Evolutionary conservation across 2,888 invertebrate species (phyloP).

Genomic region (Reticulitermes lucifugus): DNA sequence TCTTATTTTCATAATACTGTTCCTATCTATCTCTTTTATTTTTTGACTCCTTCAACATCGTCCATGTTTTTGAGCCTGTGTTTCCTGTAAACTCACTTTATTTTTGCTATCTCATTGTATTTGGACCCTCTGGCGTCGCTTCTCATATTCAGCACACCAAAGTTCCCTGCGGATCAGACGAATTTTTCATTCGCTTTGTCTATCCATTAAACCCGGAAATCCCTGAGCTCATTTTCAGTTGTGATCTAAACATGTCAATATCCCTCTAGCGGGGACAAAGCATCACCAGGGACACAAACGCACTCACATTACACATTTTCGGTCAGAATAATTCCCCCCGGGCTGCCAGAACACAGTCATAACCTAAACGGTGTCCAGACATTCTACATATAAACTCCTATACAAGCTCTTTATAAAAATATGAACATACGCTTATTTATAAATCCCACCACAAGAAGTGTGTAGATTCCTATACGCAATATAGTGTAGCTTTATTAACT

Average conservation of each 20-base stretch:
- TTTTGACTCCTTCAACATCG: background rate
- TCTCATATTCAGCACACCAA: background rate
- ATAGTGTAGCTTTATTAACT: too few species aligned
- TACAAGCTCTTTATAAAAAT: background rate
- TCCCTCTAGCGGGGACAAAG: slow-evolving; percentile 25
- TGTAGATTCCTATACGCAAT: too few species aligned
- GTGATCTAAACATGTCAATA: slow-evolving; percentile 34
- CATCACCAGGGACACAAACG: slow-evolving; percentile 11
- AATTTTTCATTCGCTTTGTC: background rate
- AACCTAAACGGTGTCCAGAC: background rate
- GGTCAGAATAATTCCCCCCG: slow-evolving; percentile 23
- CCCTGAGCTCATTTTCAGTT: slow-evolving; percentile 37
- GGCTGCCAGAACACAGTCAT: background rate
- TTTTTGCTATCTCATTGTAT: background rate
- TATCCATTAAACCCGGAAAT: slow-evolving; percentile 30
- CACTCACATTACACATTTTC: slow-evolving; percentile 19
- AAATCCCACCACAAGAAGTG: background rate
- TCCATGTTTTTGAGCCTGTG: background rate
- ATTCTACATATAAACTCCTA: background rate
- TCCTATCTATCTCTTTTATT: background rate
- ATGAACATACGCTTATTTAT: background rate
- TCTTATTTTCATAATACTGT: background rate
- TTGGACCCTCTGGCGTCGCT: background rate
- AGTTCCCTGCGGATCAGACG: background rate
- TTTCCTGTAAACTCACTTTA: background rate